phyloP scores from a whole-genome alignment of 2,113 vertebrate genomes.

The Enhydra lutris region DNA sequence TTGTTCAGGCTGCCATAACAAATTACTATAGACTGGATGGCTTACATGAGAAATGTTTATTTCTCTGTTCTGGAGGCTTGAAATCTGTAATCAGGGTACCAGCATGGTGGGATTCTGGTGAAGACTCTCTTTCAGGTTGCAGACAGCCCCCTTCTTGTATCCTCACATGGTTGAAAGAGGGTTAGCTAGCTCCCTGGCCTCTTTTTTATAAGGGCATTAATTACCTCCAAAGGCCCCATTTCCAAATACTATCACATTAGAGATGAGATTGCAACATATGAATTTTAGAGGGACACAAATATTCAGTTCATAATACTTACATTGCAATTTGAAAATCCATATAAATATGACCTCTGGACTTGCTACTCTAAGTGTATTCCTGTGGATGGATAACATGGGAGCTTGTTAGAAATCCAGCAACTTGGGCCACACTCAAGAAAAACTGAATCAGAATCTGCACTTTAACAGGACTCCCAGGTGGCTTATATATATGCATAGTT shows the following conservation, averaged over 20 bases:
- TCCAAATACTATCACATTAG: background rate
- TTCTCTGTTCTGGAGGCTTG: background rate
- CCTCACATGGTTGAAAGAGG: background rate
- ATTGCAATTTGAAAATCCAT: background rate
- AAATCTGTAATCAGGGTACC: background rate
- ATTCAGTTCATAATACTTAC: background rate
- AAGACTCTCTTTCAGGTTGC: background rate
- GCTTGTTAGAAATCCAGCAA: background rate
- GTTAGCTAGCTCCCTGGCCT: background rate
- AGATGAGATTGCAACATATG: background rate
- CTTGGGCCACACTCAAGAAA: background rate
- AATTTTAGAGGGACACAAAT: background rate
- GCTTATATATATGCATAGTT: background rate
- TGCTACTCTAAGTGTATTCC: background rate
- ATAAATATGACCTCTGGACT: background rate
- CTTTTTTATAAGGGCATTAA: background rate
- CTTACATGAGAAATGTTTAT: background rate
- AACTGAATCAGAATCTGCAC: background rate
- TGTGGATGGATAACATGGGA: background rate
- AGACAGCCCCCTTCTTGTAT: background rate
- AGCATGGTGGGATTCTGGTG: background rate
- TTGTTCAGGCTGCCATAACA: background rate
- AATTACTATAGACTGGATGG: background rate
- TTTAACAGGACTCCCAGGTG: background rate
- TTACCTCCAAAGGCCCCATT: background rate